Evolutionary conservation across 2,797 vertebrate species (phyloP).

Genomic region (Sebastes dallii): DNA sequence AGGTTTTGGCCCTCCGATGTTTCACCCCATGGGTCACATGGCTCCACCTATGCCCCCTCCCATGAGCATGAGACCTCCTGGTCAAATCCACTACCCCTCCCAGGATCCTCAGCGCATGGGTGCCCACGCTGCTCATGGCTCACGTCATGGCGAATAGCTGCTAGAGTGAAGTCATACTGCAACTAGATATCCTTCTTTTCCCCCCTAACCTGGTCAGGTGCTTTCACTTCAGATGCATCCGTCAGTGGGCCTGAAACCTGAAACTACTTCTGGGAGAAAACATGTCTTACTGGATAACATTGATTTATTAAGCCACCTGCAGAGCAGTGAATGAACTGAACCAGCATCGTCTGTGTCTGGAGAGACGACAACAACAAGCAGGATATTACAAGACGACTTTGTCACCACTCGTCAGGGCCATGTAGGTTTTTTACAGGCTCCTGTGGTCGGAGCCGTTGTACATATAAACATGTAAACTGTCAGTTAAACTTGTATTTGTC

Average conservation of each 20-base stretch:
- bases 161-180: constrained; percentile 4
- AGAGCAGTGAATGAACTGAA: constrained; percentile 38
- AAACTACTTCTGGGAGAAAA: constrained; percentile 10
- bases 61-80: constrained; percentile 94
- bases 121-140: constrained; percentile 87
- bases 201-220: constrained; percentile 9
- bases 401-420: not conserved
- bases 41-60: constrained; percentile 90
- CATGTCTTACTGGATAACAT: constrained; percentile 1
- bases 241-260: not conserved
- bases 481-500: constrained; percentile 48
- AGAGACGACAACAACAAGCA: not conserved
- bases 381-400: constrained; percentile 14
- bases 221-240: constrained; percentile 14
- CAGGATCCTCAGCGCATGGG: constrained; percentile 99
- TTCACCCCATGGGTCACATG: constrained; percentile 91
- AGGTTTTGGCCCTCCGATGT: constrained; percentile 94
- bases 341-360: constrained; percentile 10
- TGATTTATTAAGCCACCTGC: constrained; percentile 37
- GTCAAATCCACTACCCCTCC: constrained; percentile 97
- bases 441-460: constrained; percentile 43
- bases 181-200: constrained; percentile 17
- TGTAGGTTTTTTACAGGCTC: constrained; percentile 17
- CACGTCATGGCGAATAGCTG: constrained; percentile 72
- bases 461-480: constrained; percentile 39